Evolutionary conservation across 2,888 invertebrate species (phyloP), one percentile per base, ranked within the genome.

Genomic region (Suillia variegata): DNA sequence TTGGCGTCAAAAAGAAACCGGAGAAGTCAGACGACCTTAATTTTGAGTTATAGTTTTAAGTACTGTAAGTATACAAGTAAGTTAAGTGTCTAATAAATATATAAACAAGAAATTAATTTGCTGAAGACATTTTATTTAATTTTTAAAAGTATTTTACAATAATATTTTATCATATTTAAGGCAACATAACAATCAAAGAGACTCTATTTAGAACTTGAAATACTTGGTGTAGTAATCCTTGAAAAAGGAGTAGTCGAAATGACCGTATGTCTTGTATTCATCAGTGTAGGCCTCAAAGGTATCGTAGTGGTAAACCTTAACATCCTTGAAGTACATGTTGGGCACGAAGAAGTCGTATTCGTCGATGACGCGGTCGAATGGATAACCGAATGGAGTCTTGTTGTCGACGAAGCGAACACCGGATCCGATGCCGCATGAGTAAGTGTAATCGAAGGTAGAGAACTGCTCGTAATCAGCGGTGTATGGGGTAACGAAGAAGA

Each of bases 311-410:
- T 85, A 89, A 71, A 90, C 85, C 61, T 82, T 80, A 0, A 87
- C 85, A 67, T 89, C 88, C 67, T 88, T 84, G 77, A 88, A 87
- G 78, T 85, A 85, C 84, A 88, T 87, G 83, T 91, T 91, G 31
- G 89, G 86, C 20, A 87, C 87, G 67, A 83, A 84, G 84, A 89
- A 90, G 61, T 83, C 83, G 53, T 81, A 80, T 52, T 86, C 83
- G 55, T 87, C 83, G 70, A 89, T 85, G 17, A 83, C 83, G 67
- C 89, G 88, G 75, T 93, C 91, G 75, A 92, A 86, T 65, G 92
- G 92, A 84, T 87, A 92, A 50, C 89, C 90, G 70, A 88, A 83
- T 48, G 90, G 85, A n/a, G n/a, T n/a, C 79, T 85, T 84, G 66
- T 83, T 84, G 76, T 91, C 90, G 48, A 88, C 79, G 62, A 76